Conservation (phyloP, 2,113 vertebrate genomes). For the Sceloporus undulatus region DNA sequence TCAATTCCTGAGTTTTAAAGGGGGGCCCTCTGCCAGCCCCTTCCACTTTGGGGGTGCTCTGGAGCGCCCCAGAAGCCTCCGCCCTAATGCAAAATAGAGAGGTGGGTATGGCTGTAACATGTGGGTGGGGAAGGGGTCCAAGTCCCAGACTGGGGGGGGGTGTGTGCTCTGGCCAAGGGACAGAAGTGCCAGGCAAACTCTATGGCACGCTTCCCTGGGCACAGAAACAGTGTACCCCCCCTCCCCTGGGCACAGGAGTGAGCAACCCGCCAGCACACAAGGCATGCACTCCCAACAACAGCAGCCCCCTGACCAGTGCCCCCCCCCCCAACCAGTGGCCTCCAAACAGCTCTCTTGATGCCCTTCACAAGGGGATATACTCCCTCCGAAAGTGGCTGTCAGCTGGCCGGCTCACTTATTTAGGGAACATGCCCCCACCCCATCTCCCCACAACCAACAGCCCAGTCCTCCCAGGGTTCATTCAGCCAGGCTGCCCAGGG, state of each 20-base stretch:
- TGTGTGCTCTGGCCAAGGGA: neutral
- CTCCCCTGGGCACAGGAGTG: neutral
- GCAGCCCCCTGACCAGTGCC: neutral
- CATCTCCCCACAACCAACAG: too few relatives aligned
- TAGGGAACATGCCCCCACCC: too few relatives aligned
- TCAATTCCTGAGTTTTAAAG: conserved; percentile 76
- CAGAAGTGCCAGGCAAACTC: neutral
- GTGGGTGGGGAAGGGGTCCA: neutral
- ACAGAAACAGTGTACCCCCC: fast-evolving
- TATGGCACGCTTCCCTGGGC: neutral
- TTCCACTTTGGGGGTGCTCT: conserved; percentile 10
- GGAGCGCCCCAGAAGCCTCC: neutral
- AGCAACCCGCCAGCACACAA: neutral
- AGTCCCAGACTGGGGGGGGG: neutral
- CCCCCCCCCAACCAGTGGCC: neutral
- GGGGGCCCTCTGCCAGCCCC: conserved; percentile 36
- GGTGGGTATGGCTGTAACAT: neutral
- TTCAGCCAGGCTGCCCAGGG: too few relatives aligned
- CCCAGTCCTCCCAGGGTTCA: too few relatives aligned
- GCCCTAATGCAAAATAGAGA: conserved; percentile 44
- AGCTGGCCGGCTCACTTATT: too few relatives aligned
- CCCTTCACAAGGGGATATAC: too few relatives aligned
- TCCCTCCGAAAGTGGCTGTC: too few relatives aligned
- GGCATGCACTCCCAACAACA: neutral
- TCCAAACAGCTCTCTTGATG: neutral